Evolutionary conservation across 2,888 invertebrate species (phyloP).

Genomic region (Pelosia muscerda): DNA sequence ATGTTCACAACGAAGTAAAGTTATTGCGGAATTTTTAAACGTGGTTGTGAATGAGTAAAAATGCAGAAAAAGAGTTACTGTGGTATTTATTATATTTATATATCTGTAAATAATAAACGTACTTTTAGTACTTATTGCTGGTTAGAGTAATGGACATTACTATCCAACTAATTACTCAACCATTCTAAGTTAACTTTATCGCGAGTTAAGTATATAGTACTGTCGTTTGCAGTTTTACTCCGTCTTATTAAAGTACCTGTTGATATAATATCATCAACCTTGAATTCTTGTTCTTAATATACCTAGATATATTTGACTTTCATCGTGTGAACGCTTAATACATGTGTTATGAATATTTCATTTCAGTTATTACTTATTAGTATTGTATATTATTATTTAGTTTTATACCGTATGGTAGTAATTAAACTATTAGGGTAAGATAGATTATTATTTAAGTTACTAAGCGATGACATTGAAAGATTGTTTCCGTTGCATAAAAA

Average conservation of each 20-base stretch:
- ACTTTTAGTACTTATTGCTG: slow-evolving; percentile 71
- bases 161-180: slow-evolving; percentile 59
- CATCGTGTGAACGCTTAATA: not conserved
- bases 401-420: not conserved
- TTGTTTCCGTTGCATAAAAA: not conserved
- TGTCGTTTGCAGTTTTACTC: slow-evolving; percentile 64
- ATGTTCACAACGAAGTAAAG: slow-evolving; percentile 63
- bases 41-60: slow-evolving; percentile 73
- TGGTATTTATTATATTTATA: slow-evolving; percentile 62
- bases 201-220: slow-evolving; percentile 46
- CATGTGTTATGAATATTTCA: not conserved
- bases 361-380: not conserved
- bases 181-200: slow-evolving; percentile 56
- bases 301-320: slow-evolving; percentile 27
- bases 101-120: slow-evolving; percentile 57
- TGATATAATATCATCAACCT: not conserved
- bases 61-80: slow-evolving; percentile 52
- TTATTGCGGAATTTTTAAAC: slow-evolving; percentile 55
- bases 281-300: slow-evolving; percentile 30
- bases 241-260: slow-evolving; percentile 57
- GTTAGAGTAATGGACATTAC: slow-evolving; percentile 66
- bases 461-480: not conserved
- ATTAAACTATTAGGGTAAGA: not conserved
- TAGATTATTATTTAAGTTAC: not conserved
- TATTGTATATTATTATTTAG: not conserved